These are phyloP conservation scores for Percopsis transmontana DNA, from an alignment of 2,113 vertebrate genomes.

Conservation along the genomic window DNA sequence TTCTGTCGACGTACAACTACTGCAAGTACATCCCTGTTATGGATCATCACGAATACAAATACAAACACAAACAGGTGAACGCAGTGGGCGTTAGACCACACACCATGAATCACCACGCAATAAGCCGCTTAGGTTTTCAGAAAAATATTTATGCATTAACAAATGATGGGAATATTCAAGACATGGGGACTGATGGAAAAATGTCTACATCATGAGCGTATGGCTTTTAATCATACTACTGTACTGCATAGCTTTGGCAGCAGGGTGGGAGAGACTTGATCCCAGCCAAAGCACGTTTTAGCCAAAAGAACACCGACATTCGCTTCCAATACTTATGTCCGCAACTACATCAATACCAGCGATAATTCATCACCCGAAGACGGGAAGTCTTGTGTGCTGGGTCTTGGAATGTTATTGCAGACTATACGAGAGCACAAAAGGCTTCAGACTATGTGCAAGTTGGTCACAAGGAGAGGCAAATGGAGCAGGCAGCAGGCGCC, in stretches of 20 bases:
- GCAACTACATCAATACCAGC: constrained; percentile 32
- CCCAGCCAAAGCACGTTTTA: constrained; percentile 41
- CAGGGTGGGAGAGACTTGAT: constrained; percentile 2
- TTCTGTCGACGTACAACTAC: constrained; percentile 29
- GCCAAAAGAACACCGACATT: constrained; percentile 31
- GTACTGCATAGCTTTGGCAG: constrained; percentile 17
- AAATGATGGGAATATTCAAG: constrained; percentile 31
- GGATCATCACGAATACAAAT: too few relatives aligned
- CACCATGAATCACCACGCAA: constrained; percentile 13
- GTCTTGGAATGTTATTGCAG: constrained; percentile 65
- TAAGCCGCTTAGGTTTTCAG: constrained; percentile 21
- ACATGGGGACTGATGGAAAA: constrained; percentile 30
- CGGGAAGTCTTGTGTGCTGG: constrained; percentile 39
- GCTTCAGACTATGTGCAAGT: constrained; percentile 43
- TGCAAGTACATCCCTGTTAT: not conserved
- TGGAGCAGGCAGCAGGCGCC: constrained; percentile 13
- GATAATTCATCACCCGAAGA: constrained; percentile 34
- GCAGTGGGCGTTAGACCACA: not conserved
- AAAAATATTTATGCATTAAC: constrained; percentile 63
- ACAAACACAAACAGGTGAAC: not conserved
- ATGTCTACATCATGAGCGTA: constrained; percentile 33
- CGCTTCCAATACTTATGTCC: constrained; percentile 41
- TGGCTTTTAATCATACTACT: constrained; percentile 37
- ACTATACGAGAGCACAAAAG: constrained; percentile 41
- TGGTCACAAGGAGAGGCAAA: constrained; percentile 33